A percentile compares a stretch with the other conserved stretches of the same genome.
Evolutionary conservation across 2,113 vertebrate genomes (phyloP).

Genomic region (Pycnonotus jocosus): DNA sequence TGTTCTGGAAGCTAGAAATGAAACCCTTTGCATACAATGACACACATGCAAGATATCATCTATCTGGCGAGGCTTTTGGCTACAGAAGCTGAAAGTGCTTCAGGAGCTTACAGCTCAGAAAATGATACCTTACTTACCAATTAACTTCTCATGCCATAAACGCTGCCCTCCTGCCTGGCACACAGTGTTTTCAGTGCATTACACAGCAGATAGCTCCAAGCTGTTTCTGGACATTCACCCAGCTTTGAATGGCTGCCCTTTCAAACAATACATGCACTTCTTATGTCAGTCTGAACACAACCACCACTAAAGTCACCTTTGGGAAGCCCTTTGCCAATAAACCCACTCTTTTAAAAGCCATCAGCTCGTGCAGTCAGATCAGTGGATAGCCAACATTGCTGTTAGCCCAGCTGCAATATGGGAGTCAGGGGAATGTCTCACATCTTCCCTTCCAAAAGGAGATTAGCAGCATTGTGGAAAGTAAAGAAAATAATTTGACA

Average conservation of each 20-base stretch:
- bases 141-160: not conserved
- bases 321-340: not conserved
- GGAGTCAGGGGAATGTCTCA: rapidly evolving
- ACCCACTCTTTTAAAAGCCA: not conserved
- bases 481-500: not conserved
- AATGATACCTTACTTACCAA: not conserved
- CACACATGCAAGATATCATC: not conserved
- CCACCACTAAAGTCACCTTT: not conserved
- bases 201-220: not conserved
- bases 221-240: not conserved
- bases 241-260: not conserved
- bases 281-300: not conserved
- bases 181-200: not conserved
- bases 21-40: not conserved
- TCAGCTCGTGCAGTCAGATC: not conserved
- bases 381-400: not conserved
- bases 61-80: not conserved
- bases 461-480: not conserved
- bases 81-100: not conserved
- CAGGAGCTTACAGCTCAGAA: not conserved
- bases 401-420: not conserved
- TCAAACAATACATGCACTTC: not conserved
- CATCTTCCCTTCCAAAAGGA: not conserved
- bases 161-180: not conserved
- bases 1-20: not conserved